These are phyloP conservation scores for Erinaceus europaeus DNA, from an alignment of 2,113 vertebrate species.

Conservation along the genomic window DNA sequence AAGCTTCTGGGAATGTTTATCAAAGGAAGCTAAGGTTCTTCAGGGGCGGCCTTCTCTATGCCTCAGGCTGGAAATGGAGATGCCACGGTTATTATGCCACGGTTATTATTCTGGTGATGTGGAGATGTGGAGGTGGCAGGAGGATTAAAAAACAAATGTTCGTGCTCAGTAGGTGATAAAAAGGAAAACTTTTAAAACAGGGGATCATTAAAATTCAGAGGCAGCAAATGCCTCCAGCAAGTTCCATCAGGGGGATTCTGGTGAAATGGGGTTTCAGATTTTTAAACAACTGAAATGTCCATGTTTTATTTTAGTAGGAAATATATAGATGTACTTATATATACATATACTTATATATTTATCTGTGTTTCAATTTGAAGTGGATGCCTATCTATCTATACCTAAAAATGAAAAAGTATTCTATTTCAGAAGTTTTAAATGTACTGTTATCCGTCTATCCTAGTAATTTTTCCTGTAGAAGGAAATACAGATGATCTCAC, in stretches of 20 bases:
- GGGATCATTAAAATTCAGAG: slow-evolving; percentile 64
- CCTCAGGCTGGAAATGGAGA: not conserved
- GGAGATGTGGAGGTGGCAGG: not conserved
- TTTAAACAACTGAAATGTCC: slow-evolving; percentile 51
- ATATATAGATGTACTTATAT: slow-evolving; percentile 20
- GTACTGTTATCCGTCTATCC: not conserved
- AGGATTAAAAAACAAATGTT: slow-evolving; percentile 43
- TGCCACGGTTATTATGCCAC: not conserved
- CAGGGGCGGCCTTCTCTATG: not conserved
- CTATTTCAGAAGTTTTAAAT: not conserved
- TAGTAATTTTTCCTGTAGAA: not conserved
- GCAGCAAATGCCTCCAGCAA: slow-evolving; percentile 48
- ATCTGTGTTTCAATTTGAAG: not conserved
- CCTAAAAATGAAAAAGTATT: not conserved
- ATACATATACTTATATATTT: no score
- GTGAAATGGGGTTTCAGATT: slow-evolving; percentile 5
- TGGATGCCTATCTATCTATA: not conserved
- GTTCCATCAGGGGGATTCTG: slow-evolving; percentile 41
- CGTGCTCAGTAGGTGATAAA: not conserved
- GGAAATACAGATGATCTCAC: slow-evolving; percentile 2
- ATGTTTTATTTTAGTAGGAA: slow-evolving; percentile 35
- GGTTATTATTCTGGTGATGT: slow-evolving; percentile 15
- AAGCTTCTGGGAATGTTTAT: not conserved
- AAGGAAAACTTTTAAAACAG: slow-evolving; percentile 27
- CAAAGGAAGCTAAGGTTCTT: slow-evolving; percentile 31